A percentile compares a stretch with the other conserved stretches of the same genome.
Conservation (phyloP, 2,113 vertebrate species). For the Guaruba guarouba region DNA sequence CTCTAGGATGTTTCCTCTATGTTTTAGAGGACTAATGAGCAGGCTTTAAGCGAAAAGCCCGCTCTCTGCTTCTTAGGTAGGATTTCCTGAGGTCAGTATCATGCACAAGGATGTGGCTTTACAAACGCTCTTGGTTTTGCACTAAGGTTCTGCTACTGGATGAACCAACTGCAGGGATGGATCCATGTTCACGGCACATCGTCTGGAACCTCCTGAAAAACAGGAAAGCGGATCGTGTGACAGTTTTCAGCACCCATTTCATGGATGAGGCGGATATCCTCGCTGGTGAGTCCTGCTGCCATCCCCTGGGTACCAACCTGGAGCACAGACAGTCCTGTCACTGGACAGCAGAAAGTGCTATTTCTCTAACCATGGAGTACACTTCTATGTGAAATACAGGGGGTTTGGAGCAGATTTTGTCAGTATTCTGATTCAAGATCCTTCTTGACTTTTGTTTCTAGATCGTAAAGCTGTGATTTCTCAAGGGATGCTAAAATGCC, state of each 20-base stretch:
- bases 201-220: constrained; percentile 92
- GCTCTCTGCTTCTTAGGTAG: not conserved
- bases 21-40: not conserved
- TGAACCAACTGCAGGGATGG: constrained; percentile 96
- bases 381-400: rapidly evolving
- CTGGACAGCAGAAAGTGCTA: not conserved
- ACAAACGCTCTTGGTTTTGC: rapidly evolving
- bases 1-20: rapidly evolving
- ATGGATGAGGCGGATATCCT: constrained; percentile 98
- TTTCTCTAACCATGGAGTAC: rapidly evolving
- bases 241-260: constrained; percentile 93
- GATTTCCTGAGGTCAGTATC: rapidly evolving
- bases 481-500: constrained; percentile 91
- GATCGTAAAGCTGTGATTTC: constrained; percentile 98
- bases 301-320: rapidly evolving
- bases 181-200: constrained; percentile 90
- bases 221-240: constrained; percentile 79
- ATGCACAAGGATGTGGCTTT: not conserved
- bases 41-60: not conserved
- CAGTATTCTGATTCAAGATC: rapidly evolving
- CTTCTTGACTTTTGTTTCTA: constrained; percentile 38
- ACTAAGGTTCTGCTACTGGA: constrained; percentile 89
- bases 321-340: rapidly evolving
- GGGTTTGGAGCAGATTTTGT: rapidly evolving
- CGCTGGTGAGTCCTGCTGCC: constrained; percentile 76